Evolutionary conservation across 2,113 vertebrate species (phyloP).

Genomic region (Triplophysa siluroides): DNA sequence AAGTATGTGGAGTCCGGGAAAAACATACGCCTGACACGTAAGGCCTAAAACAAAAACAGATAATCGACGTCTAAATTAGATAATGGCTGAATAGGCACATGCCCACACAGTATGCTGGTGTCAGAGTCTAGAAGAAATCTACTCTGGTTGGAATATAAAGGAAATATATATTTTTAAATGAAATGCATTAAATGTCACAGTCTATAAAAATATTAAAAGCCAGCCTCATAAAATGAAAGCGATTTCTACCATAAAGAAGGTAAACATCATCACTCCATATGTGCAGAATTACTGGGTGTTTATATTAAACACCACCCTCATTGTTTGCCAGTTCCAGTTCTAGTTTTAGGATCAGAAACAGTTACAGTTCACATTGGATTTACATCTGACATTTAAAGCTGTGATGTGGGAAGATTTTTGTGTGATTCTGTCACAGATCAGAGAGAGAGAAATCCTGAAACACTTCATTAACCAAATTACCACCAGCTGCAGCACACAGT

Average conservation of each 20-base stretch:
- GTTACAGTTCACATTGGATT: not conserved
- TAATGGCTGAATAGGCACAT: slow-evolving; percentile 67
- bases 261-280: slow-evolving; percentile 25
- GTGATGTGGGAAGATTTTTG: slow-evolving; percentile 14
- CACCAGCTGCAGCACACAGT: not conserved
- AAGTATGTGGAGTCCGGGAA: slow-evolving; percentile 19
- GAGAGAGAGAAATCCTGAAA: slow-evolving; percentile 6
- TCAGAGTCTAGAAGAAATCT: slow-evolving; percentile 55
- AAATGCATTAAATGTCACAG: slow-evolving; percentile 56
- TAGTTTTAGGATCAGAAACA: slow-evolving; percentile 8
- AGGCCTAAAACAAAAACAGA: slow-evolving; percentile 55
- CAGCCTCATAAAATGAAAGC: slow-evolving; percentile 15
- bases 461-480: not conserved
- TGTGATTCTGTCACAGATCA: not conserved
- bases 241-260: not conserved
- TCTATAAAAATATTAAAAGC: slow-evolving; percentile 40
- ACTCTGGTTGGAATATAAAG: slow-evolving; percentile 72
- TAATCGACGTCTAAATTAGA: slow-evolving; percentile 62
- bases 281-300: slow-evolving; percentile 8
- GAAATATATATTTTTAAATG: slow-evolving; percentile 44
- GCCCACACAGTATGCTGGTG: slow-evolving; percentile 65
- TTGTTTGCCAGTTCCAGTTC: slow-evolving; percentile 34
- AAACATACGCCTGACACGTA: slow-evolving; percentile 35
- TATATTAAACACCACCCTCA: slow-evolving; percentile 36
- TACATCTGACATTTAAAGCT: slow-evolving; percentile 26